These are phyloP conservation scores for Alectoris magna DNA, from an alignment of 2,797 vertebrate species.

Conservation along the genomic window DNA sequence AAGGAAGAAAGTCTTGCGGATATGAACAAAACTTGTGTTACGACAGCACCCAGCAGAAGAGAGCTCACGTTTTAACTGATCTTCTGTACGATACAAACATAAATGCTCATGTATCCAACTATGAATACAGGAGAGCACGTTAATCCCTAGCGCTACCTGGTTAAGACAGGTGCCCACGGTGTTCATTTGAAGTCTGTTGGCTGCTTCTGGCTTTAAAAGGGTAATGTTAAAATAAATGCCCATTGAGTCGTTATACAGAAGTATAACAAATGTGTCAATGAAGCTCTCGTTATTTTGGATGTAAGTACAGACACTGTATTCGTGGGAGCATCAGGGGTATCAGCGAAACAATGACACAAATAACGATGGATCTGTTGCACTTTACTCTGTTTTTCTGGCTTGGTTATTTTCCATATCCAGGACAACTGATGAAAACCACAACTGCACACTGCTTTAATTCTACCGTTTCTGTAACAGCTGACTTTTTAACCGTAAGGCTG, in stretches of 20 bases:
- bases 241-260: background rate
- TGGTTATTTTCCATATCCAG: background rate
- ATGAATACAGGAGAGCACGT: constrained; percentile 6
- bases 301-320: constrained; percentile 8
- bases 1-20: background rate
- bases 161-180: background rate
- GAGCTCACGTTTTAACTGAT: background rate
- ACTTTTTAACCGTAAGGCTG: background rate
- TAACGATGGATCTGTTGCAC: background rate
- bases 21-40: background rate
- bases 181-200: background rate
- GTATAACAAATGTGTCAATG: constrained; percentile 11
- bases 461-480: background rate
- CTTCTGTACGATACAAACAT: background rate
- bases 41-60: background rate
- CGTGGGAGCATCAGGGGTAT: background rate
- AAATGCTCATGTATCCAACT: constrained; percentile 15
- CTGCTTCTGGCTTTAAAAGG: background rate
- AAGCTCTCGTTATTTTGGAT: background rate
- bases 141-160: constrained; percentile 27
- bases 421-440: background rate
- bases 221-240: constrained; percentile 40
- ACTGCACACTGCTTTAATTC: background rate
- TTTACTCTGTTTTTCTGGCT: background rate
- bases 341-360: background rate